Percentiles rank a stretch among this genome's conserved stretches.
phyloP scores from a whole-genome alignment of 1,140 invertebrate genomes.

The Lordiphosa mommai region DNA sequence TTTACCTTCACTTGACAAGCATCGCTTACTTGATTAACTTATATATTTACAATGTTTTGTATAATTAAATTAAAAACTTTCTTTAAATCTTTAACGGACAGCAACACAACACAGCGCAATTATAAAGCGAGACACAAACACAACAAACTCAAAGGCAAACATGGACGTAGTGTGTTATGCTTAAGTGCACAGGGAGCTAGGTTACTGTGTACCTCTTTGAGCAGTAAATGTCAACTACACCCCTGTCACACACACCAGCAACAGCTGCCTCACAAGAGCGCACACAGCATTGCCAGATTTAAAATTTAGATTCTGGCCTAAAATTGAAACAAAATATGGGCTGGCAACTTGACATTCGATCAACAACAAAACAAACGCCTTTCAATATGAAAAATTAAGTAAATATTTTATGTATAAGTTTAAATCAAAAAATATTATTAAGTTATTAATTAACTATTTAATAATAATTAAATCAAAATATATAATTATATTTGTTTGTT shows the following conservation, averaged over 20 bases:
- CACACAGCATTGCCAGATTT: constrained; percentile 9
- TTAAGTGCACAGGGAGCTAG: neutral
- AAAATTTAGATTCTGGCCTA: neutral
- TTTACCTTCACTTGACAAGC: too few species aligned
- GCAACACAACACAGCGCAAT: neutral
- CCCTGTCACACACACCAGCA: constrained; percentile 15
- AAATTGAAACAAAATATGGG: neutral
- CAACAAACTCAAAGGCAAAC: constrained; percentile 7
- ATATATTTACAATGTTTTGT: too few species aligned
- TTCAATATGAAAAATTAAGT: too few species aligned
- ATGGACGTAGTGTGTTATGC: neutral
- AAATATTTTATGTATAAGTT: too few species aligned
- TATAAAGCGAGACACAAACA: neutral
- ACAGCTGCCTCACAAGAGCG: neutral
- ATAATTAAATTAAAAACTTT: neutral
- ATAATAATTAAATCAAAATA: too few species aligned
- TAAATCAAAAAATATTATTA: too few species aligned
- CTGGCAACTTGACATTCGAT: constrained; percentile 17
- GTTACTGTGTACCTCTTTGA: neutral
- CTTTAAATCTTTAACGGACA: neutral
- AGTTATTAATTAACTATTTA: too few species aligned
- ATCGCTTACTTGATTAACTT: too few species aligned
- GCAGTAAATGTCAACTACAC: neutral
- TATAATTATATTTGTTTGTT: neutral
- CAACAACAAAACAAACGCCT: neutral